A percentile compares a stretch with the other conserved stretches of the same genome.
phyloP scores from a whole-genome alignment of 23 tunicate genomes.

The Phallusia fumigata region DNA sequence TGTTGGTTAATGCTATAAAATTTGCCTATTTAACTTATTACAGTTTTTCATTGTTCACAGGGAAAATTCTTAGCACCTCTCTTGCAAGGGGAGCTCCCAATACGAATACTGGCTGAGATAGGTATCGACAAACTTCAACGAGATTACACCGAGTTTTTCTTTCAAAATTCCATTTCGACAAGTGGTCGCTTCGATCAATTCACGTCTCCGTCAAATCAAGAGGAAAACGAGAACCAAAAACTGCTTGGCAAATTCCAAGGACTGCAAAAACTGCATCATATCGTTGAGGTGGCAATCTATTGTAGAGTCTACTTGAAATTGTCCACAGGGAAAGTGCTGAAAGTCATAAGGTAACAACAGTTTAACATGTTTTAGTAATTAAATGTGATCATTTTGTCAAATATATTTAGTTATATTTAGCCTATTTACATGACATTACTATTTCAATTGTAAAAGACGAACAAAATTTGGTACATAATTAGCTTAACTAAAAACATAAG shows the following conservation, averaged over 20 bases:
- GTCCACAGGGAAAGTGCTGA: slow-evolving; percentile 15
- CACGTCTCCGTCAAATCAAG: background rate
- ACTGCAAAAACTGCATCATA: slow-evolving; percentile 54
- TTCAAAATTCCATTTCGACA: slow-evolving; percentile 31
- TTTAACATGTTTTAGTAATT: background rate
- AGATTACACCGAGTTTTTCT: slow-evolving; percentile 43
- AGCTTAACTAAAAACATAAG: too few species aligned
- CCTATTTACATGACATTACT: too few species aligned
- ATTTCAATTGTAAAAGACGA: too few species aligned
- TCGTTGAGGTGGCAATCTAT: slow-evolving; percentile 37
- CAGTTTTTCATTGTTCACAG: too few species aligned
- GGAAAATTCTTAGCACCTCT: too few species aligned
- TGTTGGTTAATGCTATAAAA: too few species aligned
- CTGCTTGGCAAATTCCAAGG: slow-evolving; percentile 18
- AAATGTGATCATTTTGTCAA: too few species aligned
- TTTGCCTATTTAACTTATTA: too few species aligned
- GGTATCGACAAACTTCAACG: slow-evolving; percentile 50
- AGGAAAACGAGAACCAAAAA: background rate
- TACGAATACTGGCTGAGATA: slow-evolving; percentile 49
- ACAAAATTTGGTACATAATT: too few species aligned
- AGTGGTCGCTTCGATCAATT: slow-evolving; percentile 11
- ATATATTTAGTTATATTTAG: too few species aligned
- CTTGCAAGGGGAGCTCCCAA: slow-evolving; percentile 11
- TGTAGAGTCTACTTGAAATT: slow-evolving; percentile 28
- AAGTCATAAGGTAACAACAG: slow-evolving; percentile 31